Base-by-base conservation (phyloP, 1,140 invertebrate species). In the Drosophila pachea region DNA sequence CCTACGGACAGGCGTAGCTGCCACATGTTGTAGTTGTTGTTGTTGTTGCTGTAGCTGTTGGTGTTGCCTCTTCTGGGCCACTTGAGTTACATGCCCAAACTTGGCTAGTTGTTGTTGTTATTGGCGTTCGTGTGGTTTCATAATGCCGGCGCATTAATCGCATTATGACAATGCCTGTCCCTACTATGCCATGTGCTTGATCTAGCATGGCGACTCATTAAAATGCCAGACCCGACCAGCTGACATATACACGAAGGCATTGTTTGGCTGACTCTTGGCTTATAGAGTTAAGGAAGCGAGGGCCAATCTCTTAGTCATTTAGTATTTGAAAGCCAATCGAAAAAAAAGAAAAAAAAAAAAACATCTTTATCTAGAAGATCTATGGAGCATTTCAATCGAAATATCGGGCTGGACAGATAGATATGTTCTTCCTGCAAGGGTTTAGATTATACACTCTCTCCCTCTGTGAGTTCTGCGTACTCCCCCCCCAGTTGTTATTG, bases 61-160 rank as follows among this genome's bases (percentile, higher is more conserved):
- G 9, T 32, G 29, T 40, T 55, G 12, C 31, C 36, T 52, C 40
- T 45, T 45, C 40, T 54, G 33, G 47, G 43, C 42, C 66, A 63
- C 59, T 68, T 68, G 60, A 63, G 43, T 54, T 54, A 35, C 62
- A 64, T 56, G 60, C 36, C 67, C 53, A 52, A 69, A 64, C 36
- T 47, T 52, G 52, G 52, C 31, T 68, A 33, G 31, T 32, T 43
- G 35, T 54, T 62, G 9, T 60, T 58, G 45, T 43, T 58, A 16
- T 22, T 35, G 12, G 31, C 31, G 53, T 70, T 70, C 55, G 68
- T 71, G 68, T 71, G 68, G 68, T 71, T 71, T 71, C 68, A 71
- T 67, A 71, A 71, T 71, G 42, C 55, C 49, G 38, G 49, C 54
- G 54, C 55, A 71, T 69, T 69, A 69, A 47, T 50, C 31, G 38